These are phyloP conservation scores for Leiothrix lutea DNA, from an alignment of 2,113 vertebrate genomes.

Conservation along the genomic window DNA sequence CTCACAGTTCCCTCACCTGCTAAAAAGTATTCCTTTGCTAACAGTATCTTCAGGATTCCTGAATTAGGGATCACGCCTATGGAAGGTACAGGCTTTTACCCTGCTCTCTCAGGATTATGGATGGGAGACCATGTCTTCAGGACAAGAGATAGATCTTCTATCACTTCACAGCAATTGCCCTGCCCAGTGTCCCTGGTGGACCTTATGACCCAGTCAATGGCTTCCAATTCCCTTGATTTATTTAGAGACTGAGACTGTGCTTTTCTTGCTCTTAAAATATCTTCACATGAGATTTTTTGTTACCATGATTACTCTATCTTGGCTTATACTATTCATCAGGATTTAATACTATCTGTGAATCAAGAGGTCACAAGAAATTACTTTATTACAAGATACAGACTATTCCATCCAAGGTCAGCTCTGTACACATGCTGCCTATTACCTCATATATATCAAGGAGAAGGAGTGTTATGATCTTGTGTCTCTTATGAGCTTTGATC, in stretches of 20 bases:
- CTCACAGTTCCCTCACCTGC: neutral
- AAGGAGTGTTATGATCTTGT: neutral
- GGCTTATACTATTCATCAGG: neutral
- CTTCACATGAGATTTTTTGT: neutral
- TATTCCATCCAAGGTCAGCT: neutral
- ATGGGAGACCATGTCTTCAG: neutral
- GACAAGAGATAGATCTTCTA: neutral
- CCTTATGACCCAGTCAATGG: neutral
- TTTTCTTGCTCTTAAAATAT: neutral
- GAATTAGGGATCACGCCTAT: neutral
- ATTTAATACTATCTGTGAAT: neutral
- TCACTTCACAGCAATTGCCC: neutral
- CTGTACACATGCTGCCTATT: neutral
- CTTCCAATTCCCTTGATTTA: neutral
- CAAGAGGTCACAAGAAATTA: neutral
- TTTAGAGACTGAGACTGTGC: neutral
- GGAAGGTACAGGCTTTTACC: neutral
- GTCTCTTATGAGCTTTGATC: neutral
- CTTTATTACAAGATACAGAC: neutral
- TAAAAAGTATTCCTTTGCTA: neutral
- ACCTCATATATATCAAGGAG: neutral
- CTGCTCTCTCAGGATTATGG: neutral
- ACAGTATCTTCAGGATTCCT: neutral
- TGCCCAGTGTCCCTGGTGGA: neutral
- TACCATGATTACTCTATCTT: neutral